A percentile compares a stretch with the other conserved stretches of the same genome.
Evolutionary conservation across 2,888 invertebrate genomes (phyloP).

Genomic region (Phalera bucephala): DNA sequence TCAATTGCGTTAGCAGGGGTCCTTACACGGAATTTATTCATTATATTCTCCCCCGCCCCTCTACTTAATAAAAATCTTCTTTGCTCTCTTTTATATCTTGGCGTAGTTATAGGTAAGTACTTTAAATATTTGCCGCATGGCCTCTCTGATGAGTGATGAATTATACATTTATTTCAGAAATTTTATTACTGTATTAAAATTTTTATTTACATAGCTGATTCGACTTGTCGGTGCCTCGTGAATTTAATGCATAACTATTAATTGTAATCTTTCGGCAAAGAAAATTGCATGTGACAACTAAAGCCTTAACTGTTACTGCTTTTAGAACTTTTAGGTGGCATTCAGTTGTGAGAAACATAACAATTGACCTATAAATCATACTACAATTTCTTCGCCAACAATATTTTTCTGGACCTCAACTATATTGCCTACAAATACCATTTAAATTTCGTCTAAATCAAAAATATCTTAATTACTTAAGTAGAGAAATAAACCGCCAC

Average conservation of each 20-base stretch:
- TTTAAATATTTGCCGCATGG: slow-evolving; percentile 78
- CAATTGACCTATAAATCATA: no score
- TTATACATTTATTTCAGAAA: slow-evolving; percentile 69
- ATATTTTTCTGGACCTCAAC: no score
- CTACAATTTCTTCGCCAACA: no score
- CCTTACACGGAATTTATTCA: slow-evolving; percentile 81
- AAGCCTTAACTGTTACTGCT: no score
- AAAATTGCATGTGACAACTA: neutral
- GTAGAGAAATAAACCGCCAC: no score
- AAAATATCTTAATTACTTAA: no score
- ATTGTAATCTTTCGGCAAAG: no score
- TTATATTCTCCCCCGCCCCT: slow-evolving; percentile 70
- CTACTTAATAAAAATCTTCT: slow-evolving; percentile 75
- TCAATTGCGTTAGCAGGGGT: slow-evolving; percentile 78
- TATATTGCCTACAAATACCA: no score
- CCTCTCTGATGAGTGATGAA: slow-evolving; percentile 71
- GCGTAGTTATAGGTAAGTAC: slow-evolving; percentile 68
- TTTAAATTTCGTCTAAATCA: no score
- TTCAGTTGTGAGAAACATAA: no score
- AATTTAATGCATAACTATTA: slow-evolving; percentile 5
- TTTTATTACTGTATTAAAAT: slow-evolving; percentile 57
- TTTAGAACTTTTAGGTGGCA: no score
- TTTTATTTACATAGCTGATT: slow-evolving; percentile 34
- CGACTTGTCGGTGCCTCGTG: slow-evolving; percentile 30
- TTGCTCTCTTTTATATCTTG: slow-evolving; percentile 68